A percentile compares a stretch with the other conserved stretches of the same genome.
These are phyloP conservation scores for Brevimyrus niger DNA, from an alignment of 2,113 vertebrate genomes.

Conservation along the genomic window DNA sequence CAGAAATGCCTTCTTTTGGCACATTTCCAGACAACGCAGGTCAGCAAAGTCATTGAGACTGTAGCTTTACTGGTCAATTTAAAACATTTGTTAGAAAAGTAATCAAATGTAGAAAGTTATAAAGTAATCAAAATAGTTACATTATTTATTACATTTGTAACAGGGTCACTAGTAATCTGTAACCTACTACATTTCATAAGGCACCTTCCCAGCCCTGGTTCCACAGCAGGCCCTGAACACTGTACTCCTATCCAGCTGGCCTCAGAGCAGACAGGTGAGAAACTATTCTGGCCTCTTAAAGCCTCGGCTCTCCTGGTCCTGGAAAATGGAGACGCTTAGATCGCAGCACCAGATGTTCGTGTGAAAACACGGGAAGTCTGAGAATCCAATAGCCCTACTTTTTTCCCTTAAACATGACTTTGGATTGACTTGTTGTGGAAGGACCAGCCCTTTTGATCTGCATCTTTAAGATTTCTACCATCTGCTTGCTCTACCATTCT, in stretches of 20 bases:
- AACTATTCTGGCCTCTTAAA: slow-evolving; percentile 24
- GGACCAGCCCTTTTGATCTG: background rate
- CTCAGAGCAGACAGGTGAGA: slow-evolving; percentile 12
- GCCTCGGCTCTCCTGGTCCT: slow-evolving; percentile 1
- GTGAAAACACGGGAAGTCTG: background rate
- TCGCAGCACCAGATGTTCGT: slow-evolving; percentile 22
- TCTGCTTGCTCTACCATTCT: background rate
- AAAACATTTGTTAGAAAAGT: background rate
- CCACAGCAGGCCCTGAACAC: background rate
- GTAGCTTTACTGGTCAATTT: background rate
- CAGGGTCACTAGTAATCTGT: background rate
- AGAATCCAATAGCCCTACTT: background rate
- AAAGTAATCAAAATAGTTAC: background rate
- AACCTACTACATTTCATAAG: background rate
- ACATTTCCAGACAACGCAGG: too few species aligned
- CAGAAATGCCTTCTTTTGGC: too few species aligned
- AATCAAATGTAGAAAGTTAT: background rate
- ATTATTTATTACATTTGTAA: too few species aligned
- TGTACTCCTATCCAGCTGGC: background rate
- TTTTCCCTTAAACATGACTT: slow-evolving; percentile 3
- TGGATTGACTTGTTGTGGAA: background rate
- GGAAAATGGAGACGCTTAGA: slow-evolving; percentile 18
- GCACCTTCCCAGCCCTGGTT: background rate
- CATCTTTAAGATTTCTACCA: background rate
- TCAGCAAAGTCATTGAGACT: background rate